phyloP scores from a whole-genome alignment of 2,113 vertebrate species.

The Caloenas nicobarica region DNA sequence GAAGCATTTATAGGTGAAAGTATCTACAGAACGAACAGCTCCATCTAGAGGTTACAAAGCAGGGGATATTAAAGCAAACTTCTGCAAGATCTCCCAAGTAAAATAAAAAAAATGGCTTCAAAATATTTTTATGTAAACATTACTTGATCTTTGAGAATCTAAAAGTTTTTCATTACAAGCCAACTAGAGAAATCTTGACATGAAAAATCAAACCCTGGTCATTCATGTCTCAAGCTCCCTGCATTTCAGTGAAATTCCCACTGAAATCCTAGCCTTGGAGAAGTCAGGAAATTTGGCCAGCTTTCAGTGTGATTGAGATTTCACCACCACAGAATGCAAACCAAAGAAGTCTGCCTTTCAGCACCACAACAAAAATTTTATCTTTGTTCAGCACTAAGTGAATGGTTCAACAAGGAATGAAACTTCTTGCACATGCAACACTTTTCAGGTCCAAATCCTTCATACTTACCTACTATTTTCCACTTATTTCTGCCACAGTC shows the following conservation, averaged over 20 bases:
- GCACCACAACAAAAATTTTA: neutral
- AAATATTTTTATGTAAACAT: neutral
- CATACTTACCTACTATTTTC: neutral
- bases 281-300: neutral
- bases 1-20: neutral
- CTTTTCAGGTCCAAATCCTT: neutral
- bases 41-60: slow-evolving; percentile 70
- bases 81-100: neutral
- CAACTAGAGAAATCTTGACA: neutral
- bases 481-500: neutral
- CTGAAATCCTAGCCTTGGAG: neutral
- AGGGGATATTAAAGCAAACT: neutral
- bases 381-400: neutral
- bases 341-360: neutral
- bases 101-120: neutral
- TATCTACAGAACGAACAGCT: slow-evolving; percentile 60
- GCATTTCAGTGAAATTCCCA: neutral
- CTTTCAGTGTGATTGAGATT: neutral
- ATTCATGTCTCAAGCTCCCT: neutral
- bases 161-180: neutral
- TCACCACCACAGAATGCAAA: neutral
- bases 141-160: neutral
- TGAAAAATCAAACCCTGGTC: neutral
- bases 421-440: accelerated
- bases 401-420: neutral